Base-by-base conservation (phyloP, 2,888 invertebrate genomes). In the Willowsia nigromaculata region DNA sequence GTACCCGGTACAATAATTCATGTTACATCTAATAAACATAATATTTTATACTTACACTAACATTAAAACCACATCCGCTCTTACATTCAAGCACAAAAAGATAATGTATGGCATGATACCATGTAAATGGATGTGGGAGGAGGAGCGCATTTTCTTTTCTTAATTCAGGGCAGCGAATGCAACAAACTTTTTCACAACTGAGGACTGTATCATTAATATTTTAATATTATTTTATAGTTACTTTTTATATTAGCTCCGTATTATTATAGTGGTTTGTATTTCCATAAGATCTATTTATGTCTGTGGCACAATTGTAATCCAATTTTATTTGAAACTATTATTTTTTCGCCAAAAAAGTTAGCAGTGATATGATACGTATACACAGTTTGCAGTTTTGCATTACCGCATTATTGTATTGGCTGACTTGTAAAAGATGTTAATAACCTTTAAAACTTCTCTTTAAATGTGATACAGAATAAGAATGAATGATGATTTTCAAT, bases 281-380 rank as follows among this genome's bases (percentile, higher is more conserved):
- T n/a, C 9, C 37, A 27, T 6, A 71, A 1, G 9, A 43, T 40
- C 0, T 40, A 25, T 6, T 62, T 7, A n/a, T 27, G 7, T 78
- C 13, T 53, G 53, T 53, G 50, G 33, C 76, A 76, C 76, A 76
- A 78, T 37, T 78, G 78, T 78, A 78, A 53, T 78, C 25, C 78
- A 78, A 33, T 2, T 78, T 56, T 56, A 22, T 37, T 78, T 78
- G 33, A 33, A 50, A 30, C 30, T 56, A 33, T n/a, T n/a, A 27
- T 25, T 40, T 9, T 27, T 56, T 40, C 27, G 33, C 62, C 30
- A 47, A 80, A n/a, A n/a, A n/a, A 50, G 30, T 59, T 30, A 78
- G 76, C 76, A 78, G 37, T 80, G 74, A 68, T 86, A 86, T 86
- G 78, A 86, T 86, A 78, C 85, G 85, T 86, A 86, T 80, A 86